Base-by-base conservation (phyloP, 92 coral and sea anemone genomes). In the Epizoanthus illoricatus region DNA sequence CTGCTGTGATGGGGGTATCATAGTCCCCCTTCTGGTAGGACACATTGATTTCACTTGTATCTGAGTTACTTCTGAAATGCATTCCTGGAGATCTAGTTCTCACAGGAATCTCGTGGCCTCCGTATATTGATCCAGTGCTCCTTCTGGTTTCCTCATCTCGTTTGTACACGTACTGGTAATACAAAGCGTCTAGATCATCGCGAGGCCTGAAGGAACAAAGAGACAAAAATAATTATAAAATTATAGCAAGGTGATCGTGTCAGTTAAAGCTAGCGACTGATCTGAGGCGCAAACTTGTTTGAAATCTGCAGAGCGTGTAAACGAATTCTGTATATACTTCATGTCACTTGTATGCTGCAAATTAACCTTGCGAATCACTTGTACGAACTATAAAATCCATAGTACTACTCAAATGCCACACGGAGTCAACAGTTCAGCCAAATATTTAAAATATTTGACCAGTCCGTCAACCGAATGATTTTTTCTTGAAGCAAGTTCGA, bases 101-200 rank as follows among this genome's bases (percentile, higher is more conserved):
- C 79, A 90, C 87, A 15, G 88, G 81, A 49, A 91, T 91, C 79
- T 91, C 91, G 19, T 90, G 91, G 81, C 81, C 85, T 42, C 93
- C 97, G 86, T 89, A 93, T 82, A 95, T 95, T 59, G 98, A 95
- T 0, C 98, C 98, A 1, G 98, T 95, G 73, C 98, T 95, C 66
- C 93, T 85, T 55, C 96, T 85, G 36, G 92, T 70, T 63, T 95
- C 98, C 9, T 95, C 98, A 47, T 95, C 98, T 78, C 90, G 88
- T 76, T 85, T 83, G 81, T 95, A 91, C 75, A 87, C 68, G 63
- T 79, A 80, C 66, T 81, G 88, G 74, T 80, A 59, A 76, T 88
- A 85, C 60, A 75, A 33, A 4, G 92, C 86, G 65, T 88, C 90
- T 24, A 89, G 70, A 74, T 92, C 97, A 81, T 93, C 97, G 36